Evolutionary conservation across 2,797 vertebrate genomes (phyloP).

Genomic region (Oceanodroma leucorhoa): DNA sequence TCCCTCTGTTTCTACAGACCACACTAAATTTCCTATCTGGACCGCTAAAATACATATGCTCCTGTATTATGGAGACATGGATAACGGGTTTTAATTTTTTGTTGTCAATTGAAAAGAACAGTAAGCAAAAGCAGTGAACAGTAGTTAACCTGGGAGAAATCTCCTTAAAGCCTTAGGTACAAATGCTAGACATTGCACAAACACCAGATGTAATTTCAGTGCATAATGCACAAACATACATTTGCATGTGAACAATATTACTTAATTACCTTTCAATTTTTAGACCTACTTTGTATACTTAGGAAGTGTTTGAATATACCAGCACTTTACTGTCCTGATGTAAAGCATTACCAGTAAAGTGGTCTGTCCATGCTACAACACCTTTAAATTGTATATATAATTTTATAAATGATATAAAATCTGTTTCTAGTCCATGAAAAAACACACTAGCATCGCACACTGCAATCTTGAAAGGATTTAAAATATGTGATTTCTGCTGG

Average conservation of each 20-base stretch:
- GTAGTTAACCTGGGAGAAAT: constrained; percentile 65
- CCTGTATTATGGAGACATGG: not conserved
- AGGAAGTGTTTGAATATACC: constrained; percentile 67
- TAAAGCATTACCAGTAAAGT: constrained; percentile 71
- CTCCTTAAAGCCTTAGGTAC: constrained; percentile 45
- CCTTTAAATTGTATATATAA: constrained; percentile 82
- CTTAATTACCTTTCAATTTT: constrained; percentile 76
- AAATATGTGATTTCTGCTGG: constrained; percentile 84
- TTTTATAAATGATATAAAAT: constrained; percentile 86
- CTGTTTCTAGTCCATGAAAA: constrained; percentile 72
- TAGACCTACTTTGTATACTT: constrained; percentile 68
- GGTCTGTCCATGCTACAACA: constrained; percentile 70
- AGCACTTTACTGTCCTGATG: constrained; percentile 69
- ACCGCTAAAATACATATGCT: constrained; percentile 50
- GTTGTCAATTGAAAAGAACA: constrained; percentile 50
- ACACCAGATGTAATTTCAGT: constrained; percentile 58
- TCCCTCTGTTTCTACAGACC: constrained; percentile 56
- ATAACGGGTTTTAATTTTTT: constrained; percentile 59
- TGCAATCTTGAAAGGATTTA: constrained; percentile 82
- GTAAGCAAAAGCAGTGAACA: constrained; percentile 47
- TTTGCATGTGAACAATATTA: constrained; percentile 75
- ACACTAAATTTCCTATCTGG: constrained; percentile 24
- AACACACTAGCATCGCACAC: constrained; percentile 63
- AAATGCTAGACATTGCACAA: constrained; percentile 57
- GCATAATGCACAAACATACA: constrained; percentile 52